Percentiles rank a stretch among this genome's conserved stretches.
Conservation (phyloP, 2,113 vertebrate genomes). For the Leptodactylus fuscus region DNA sequence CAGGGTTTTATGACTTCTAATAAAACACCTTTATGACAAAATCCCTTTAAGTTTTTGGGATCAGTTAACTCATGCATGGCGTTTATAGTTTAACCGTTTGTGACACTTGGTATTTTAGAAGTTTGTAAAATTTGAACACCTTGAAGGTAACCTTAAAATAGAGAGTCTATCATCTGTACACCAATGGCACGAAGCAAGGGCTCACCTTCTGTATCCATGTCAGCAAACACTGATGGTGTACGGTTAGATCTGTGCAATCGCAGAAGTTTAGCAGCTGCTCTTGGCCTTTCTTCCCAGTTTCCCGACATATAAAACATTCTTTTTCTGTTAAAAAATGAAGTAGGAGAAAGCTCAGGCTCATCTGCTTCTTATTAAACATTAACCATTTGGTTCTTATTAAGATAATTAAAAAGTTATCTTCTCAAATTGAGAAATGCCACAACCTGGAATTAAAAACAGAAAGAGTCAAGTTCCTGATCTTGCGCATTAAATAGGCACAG, state of each 20-base stretch:
- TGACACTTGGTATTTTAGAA: neutral
- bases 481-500: too few species aligned
- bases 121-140: too few species aligned
- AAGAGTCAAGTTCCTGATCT: too few species aligned
- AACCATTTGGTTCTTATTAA: slow-evolving; percentile 80
- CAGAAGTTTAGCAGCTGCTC: slow-evolving; percentile 75
- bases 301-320: slow-evolving; percentile 84
- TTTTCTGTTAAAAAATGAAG: slow-evolving; percentile 81
- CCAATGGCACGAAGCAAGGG: neutral
- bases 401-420: slow-evolving; percentile 83
- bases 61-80: neutral
- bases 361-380: slow-evolving; percentile 4
- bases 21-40: neutral
- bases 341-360: slow-evolving; percentile 67
- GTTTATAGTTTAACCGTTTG: neutral
- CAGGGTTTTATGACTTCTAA: neutral
- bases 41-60: neutral
- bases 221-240: slow-evolving; percentile 71
- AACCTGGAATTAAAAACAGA: slow-evolving; percentile 81
- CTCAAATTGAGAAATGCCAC: slow-evolving; percentile 74
- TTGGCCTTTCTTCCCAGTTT: slow-evolving; percentile 72
- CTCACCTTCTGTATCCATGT: slow-evolving; percentile 73
- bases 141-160: too few species aligned
- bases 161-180: neutral
- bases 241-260: slow-evolving; percentile 74